These are phyloP conservation scores for Eumeta japonica DNA, from an alignment of 1,140 invertebrate genomes.

Conservation along the genomic window DNA sequence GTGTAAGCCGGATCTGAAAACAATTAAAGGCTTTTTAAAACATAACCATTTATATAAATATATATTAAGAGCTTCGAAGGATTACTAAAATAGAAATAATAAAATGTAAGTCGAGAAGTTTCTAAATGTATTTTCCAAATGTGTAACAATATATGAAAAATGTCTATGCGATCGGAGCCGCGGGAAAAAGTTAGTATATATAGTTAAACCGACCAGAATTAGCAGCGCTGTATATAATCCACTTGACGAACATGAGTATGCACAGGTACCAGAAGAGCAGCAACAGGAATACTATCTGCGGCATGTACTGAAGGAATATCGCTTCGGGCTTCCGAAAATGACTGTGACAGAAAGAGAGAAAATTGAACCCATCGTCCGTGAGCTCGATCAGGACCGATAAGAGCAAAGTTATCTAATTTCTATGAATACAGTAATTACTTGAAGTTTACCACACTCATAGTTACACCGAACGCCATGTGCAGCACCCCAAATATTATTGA, in stretches of 20 bases:
- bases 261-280: slow-evolving; percentile 87
- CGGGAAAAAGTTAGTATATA: slow-evolving; percentile 18
- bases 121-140: no score
- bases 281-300: slow-evolving; percentile 82
- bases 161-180: no score
- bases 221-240: slow-evolving; percentile 71
- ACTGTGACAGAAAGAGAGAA: slow-evolving; percentile 58
- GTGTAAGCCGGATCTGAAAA: slow-evolving; percentile 39
- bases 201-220: slow-evolving; percentile 53
- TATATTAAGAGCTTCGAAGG: not conserved
- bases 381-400: no score
- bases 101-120: no score
- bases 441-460: slow-evolving; percentile 82
- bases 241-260: slow-evolving; percentile 83
- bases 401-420: slow-evolving; percentile 29
- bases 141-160: no score
- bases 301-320: slow-evolving; percentile 83
- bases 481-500: slow-evolving; percentile 89
- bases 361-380: slow-evolving; percentile 11
- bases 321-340: slow-evolving; percentile 71
- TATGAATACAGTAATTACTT: slow-evolving; percentile 62
- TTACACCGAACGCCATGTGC: slow-evolving; percentile 92
- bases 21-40: slow-evolving; percentile 11
- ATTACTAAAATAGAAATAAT: not conserved
- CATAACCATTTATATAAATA: not conserved